phyloP scores from a whole-genome alignment of 2,797 vertebrate species.

The Bufotes viridis region DNA sequence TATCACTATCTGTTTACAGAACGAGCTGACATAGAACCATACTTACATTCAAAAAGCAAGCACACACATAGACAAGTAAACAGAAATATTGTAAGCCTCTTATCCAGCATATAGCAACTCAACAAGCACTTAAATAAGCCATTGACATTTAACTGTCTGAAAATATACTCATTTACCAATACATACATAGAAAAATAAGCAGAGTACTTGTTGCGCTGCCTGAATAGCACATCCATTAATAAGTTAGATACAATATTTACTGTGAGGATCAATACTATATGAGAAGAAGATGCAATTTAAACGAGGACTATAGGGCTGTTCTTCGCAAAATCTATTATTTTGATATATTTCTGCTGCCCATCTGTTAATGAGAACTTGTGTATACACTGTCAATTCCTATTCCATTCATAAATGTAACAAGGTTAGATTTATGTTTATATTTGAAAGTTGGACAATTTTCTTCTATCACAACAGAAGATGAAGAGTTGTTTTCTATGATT shows the following conservation, averaged over 20 bases:
- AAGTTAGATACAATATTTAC: conserved; percentile 8
- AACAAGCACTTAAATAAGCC: conserved; percentile 59
- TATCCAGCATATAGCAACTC: conserved; percentile 51
- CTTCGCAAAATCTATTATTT: conserved; percentile 9
- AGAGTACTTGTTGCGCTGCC: neutral
- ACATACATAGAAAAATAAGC: conserved; percentile 29
- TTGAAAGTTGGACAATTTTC: neutral
- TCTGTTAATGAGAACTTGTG: neutral
- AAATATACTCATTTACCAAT: conserved; percentile 52
- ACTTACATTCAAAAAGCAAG: conserved; percentile 47
- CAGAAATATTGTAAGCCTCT: conserved; percentile 54
- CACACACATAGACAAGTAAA: conserved; percentile 52
- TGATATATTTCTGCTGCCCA: neutral
- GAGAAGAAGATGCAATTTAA: neutral
- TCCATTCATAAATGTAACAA: neutral
- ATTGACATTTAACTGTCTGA: conserved; percentile 58
- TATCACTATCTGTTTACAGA: conserved; percentile 45
- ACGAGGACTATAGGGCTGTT: neutral
- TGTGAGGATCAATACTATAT: neutral
- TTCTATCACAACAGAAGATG: neutral
- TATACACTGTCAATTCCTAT: neutral
- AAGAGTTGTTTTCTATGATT: neutral
- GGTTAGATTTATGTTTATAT: neutral
- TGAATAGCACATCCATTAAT: conserved; percentile 11
- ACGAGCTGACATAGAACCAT: conserved; percentile 43